Evolutionary conservation across 2,113 vertebrate species (phyloP), one percentile per base, ranked within the genome.

Genomic region (Rhizomys pruinosus): DNA sequence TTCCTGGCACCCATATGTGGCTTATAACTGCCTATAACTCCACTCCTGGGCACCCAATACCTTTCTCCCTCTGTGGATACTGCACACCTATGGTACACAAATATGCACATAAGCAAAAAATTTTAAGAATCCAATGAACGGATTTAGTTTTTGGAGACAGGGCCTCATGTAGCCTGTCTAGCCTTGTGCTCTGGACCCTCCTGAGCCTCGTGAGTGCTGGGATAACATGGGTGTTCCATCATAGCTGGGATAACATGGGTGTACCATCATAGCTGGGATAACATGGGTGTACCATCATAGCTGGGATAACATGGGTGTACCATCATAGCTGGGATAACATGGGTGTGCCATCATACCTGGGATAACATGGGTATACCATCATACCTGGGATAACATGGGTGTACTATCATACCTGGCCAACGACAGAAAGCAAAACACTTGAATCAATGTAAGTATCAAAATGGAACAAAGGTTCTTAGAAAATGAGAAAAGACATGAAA

Each of bases 401-500:
- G 47, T 52, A 27, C 20, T 25, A n/a, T 69, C 64, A 68, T 5
- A n/a, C 12, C 29, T 52, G 29, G 42, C 34, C 34, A 76, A 88
- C 32, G 64, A 77, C 1, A 82, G n/a, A 93, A 96, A 92, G 52
- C 1, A 37, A 84, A 89, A 73, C 2, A 39, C 32, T 84, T 64
- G 63, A 68, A 68, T 13, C 27, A 68, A 15, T 22, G 87, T 16
- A 88, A 94, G 85, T 88, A 92, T 90, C 1, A 87, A 89, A 94
- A 89, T n/a, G 23, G 44, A 97, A 71, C 78, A 74, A 57, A 85
- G 39, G 39, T 79, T 64, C 63, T 84, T 32, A 79, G 29, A 88
- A 92, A 96, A 88, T 87, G 78, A 85, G 79, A 90, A 92, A 90
- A 82, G 72, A 74, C 19, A 61, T 55, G 34, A 85, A 81, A 85